Conservation (phyloP, 2,113 vertebrate genomes). For the Lycocorax pyrrhopterus region DNA sequence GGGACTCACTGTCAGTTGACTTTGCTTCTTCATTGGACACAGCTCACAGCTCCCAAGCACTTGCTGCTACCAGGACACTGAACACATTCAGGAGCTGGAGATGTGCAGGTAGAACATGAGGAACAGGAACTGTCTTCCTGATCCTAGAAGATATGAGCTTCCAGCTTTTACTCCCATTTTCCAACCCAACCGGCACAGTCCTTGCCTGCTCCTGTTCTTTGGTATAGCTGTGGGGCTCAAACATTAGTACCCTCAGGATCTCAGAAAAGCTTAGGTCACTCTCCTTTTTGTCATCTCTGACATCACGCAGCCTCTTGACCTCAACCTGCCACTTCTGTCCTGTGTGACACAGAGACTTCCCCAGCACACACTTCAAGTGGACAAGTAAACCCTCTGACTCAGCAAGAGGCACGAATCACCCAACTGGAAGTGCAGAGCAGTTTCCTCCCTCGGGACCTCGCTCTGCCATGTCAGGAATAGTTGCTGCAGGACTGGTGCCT, state of each 20-base stretch:
- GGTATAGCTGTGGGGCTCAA: not conserved
- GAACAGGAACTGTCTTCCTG: not conserved
- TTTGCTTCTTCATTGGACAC: not conserved
- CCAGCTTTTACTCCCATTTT: not conserved
- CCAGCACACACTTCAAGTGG: not conserved
- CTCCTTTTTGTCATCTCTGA: not conserved
- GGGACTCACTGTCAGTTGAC: not conserved
- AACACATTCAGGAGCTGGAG: not conserved
- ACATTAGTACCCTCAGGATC: not conserved
- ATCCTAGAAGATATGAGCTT: not conserved
- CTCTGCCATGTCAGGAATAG: not conserved
- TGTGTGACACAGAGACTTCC: not conserved
- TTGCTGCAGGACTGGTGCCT: not conserved
- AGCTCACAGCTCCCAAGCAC: not conserved
- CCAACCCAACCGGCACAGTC: not conserved
- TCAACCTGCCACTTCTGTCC: not conserved
- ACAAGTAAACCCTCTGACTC: not conserved
- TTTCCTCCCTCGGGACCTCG: rapidly evolving
- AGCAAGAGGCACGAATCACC: not conserved
- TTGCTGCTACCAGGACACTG: not conserved
- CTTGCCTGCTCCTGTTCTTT: not conserved
- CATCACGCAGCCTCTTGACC: not conserved
- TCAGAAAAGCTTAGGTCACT: not conserved
- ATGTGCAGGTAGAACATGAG: not conserved
- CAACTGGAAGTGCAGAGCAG: not conserved